Conservation (phyloP, 1,140 invertebrate genomes). For the Thereuonema tuberculata region DNA sequence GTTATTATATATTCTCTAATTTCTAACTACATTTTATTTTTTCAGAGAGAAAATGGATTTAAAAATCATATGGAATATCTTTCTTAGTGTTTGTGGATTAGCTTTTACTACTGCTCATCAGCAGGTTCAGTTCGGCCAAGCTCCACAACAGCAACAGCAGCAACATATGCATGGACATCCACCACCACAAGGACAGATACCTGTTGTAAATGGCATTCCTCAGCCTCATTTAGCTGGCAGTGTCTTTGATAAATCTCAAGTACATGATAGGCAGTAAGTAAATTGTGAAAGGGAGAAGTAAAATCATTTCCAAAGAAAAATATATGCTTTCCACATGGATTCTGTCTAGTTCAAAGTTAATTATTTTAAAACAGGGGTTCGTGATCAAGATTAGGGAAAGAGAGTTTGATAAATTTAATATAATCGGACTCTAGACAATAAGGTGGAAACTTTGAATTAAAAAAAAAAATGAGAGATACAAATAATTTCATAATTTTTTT, state of each 20-base stretch:
- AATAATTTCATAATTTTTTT: no score
- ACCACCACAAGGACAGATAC: not conserved
- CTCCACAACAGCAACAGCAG: constrained; percentile 10
- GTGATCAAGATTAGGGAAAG: not conserved
- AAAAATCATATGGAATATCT: not conserved
- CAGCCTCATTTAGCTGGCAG: constrained; percentile 8
- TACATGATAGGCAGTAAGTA: constrained; percentile 22
- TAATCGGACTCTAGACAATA: not conserved
- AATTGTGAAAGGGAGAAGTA: no score
- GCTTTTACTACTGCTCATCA: not conserved
- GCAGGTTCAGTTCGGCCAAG: not conserved
- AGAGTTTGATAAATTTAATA: no score
- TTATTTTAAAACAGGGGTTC: not conserved
- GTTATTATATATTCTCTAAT: no score
- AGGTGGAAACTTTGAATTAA: not conserved
- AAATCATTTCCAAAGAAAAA: no score
- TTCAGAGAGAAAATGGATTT: no score
- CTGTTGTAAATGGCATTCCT: not conserved
- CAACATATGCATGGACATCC: constrained; percentile 5
- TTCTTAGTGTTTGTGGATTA: not conserved
- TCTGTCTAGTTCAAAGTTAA: not conserved
- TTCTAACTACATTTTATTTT: no score
- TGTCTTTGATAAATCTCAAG: constrained; percentile 18
- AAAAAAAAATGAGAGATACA: not conserved
- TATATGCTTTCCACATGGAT: not conserved